Conservation (phyloP, 2,113 vertebrate species). For the Micronycteris hirsuta region DNA sequence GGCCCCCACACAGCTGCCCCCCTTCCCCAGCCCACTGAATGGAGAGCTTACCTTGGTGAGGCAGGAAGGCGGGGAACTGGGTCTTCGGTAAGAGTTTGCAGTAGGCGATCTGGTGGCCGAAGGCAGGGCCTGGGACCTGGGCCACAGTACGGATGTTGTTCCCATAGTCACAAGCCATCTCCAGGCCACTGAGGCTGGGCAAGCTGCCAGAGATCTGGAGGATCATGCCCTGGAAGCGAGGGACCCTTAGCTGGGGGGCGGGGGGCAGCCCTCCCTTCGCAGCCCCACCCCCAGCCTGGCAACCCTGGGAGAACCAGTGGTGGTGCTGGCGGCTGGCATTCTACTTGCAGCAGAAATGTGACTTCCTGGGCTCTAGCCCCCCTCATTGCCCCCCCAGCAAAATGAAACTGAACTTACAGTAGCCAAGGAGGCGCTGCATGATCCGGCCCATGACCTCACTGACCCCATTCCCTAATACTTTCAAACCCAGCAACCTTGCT, state of each 20-base stretch:
- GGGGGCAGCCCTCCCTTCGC: too few species aligned
- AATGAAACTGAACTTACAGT: not conserved
- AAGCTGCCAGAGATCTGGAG: conserved; percentile 94
- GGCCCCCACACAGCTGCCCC: not conserved
- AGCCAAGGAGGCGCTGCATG: not conserved
- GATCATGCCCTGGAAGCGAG: conserved; percentile 84
- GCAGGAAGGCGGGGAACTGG: conserved; percentile 84
- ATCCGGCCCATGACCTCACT: not conserved
- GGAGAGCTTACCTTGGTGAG: conserved; percentile 82
- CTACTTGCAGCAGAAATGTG: not conserved
- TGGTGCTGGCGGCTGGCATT: not conserved
- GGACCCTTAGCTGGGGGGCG: not conserved
- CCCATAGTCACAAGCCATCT: conserved; percentile 93
- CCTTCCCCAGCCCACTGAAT: accelerated
- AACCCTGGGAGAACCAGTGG: not conserved
- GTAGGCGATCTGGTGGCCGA: conserved; percentile 88
- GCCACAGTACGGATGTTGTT: conserved; percentile 83
- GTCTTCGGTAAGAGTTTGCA: conserved; percentile 88
- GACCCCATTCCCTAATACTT: not conserved
- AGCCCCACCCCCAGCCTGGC: not conserved
- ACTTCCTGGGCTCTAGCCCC: not conserved
- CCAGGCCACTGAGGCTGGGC: conserved; percentile 88
- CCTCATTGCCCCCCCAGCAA: not conserved
- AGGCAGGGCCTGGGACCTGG: conserved; percentile 84
- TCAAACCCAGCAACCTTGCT: not conserved